Base-by-base conservation (phyloP, 2,113 vertebrate genomes). In the Aegypius monachus region DNA sequence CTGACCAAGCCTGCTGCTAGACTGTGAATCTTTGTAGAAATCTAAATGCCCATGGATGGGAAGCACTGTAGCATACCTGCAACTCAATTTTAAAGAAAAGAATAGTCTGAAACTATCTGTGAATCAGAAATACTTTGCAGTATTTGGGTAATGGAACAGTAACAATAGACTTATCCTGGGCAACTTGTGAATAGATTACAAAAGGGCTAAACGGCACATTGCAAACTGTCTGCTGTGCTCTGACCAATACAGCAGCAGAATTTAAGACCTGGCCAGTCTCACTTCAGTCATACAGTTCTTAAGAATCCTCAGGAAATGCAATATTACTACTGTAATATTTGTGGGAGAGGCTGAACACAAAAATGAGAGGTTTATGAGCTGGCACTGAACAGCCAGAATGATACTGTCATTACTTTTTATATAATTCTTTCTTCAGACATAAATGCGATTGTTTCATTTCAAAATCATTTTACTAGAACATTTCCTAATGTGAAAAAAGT, bases 251-350 rank as follows among this genome's bases (percentile, higher is more conserved):
- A 85, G 42, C 29, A 66, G 52, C 29, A 65, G 27, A 79, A 40
- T 26, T 65, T 81, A 79, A 75, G 40, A 91, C 66, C 84, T 83
- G 62, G 16, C 14, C 56, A 65, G 16, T 63, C 87, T 93, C 87
- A 81, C 70, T 96, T 93, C 59, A 92, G 34, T 45, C 65, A 38
- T 6, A 40, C 16, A 79, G 38, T 71, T 96, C 87, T 82, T 65
- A 90, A 79, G 78, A 81, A 81, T 81, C 82, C 81, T 89, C 91
- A 90, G 80, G 91, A 96, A 97, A 95, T n/a, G 68, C 72, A 81
- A 18, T 48, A 94, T 86, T 79, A 86, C 61, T 81, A 36, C 29
- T 86, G 31, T 1, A 90, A 38, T 43, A 29, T 53, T 97, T 96
- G 71, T 97, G 81, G 90, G 96, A 97, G 81, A 50, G 65, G 47